Evolutionary conservation across 2,888 invertebrate species (phyloP), one percentile per base, ranked within the genome.

Genomic region (Apodemia mormo): DNA sequence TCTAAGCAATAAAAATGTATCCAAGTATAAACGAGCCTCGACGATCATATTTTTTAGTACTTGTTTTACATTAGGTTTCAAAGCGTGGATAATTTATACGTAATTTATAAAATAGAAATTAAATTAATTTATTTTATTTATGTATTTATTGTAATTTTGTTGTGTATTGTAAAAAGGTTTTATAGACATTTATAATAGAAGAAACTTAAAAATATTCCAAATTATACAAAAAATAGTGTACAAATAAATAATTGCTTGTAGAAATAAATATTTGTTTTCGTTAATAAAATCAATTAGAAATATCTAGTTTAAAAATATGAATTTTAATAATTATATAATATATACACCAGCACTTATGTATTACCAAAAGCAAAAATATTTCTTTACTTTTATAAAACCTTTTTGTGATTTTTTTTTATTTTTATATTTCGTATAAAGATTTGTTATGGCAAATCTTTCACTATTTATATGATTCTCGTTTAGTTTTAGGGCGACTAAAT

Each of bases 401-500:
- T 76, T 78, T 79, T 75, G 49, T 66, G 67, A 66, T 73, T 71
- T 72, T 56, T 6, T 56, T 56, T 70, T 49, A 14, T 49, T 68
- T 68, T 52, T 68, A 68, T 66, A 69, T 69, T 72, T 71, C 61
- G 30, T 58, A 58, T 30, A 58, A 14, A 14, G 30, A 58, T 58
- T 58, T 58, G 58, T 45, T 67, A 69, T 66, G 49, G 49, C 49
- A 69, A 71, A 22, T 54, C 54, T 67, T 22, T 68, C 52, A 66
- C 45, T 67, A 68, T 83, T 87, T 89, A 91, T 92, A 92, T 92
- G 90, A 80, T 89, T 92, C 89, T 92, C 89, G 85, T 92, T 92
- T 92, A 90, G 92, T 92, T 81, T 88, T 91, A 93, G 92, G 92
- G 92, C 92, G 90, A 89, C 92, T 92, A 92, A 93, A 92, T 91